Conservation (phyloP, 2,888 invertebrate genomes). For the Hypercompe scribonia region DNA sequence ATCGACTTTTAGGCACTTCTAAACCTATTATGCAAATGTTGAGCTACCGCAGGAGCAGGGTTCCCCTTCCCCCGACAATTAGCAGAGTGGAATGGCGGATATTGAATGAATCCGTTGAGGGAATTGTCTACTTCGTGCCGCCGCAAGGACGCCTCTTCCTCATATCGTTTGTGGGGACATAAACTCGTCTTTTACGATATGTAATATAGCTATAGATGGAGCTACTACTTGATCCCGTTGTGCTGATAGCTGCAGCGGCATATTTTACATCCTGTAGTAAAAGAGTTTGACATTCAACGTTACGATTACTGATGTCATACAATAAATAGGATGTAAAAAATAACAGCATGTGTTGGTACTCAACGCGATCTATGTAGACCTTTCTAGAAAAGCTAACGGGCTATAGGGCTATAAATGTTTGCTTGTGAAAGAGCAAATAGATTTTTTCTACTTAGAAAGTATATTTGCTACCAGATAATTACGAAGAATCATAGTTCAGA, state of each 20-base stretch:
- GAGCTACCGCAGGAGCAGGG: neutral
- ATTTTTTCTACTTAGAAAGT: neutral
- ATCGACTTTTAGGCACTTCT: constrained; percentile 19
- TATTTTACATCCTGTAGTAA: constrained; percentile 33
- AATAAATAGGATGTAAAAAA: neutral
- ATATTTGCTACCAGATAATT: no score
- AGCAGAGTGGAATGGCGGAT: neutral
- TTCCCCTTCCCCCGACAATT: constrained; percentile 2
- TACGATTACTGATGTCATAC: neutral
- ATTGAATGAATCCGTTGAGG: neutral
- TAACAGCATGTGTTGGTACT: neutral
- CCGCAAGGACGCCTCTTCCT: constrained; percentile 4
- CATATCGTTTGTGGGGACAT: constrained; percentile 9
- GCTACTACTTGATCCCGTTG: constrained; percentile 36
- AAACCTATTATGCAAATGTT: constrained; percentile 24
- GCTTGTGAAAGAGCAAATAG: neutral
- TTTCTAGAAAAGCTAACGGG: neutral
- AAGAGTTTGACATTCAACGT: constrained; percentile 18
- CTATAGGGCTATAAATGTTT: neutral
- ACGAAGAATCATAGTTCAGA: no score
- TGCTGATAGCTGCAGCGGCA: constrained; percentile 28
- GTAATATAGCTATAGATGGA: neutral
- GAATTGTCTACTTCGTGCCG: constrained; percentile 1
- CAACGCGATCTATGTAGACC: neutral
- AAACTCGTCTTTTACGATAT: constrained; percentile 17